A percentile compares a stretch with the other conserved stretches of the same genome.
Conservation (phyloP, 35 echinoderm and acorn worm genomes). For the Amphiura filiformis region DNA sequence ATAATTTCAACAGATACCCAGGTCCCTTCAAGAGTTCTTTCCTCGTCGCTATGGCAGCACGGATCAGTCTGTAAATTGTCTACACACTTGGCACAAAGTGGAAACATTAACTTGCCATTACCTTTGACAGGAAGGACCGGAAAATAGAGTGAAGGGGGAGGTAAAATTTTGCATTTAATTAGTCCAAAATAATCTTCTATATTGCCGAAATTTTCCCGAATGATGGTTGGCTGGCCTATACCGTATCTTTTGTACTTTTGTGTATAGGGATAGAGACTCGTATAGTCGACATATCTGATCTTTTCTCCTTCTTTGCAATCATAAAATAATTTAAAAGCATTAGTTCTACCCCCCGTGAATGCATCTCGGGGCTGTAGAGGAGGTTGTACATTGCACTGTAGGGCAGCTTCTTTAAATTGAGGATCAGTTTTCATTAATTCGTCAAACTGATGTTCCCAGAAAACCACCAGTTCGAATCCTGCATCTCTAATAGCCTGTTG, state of each 20-base stretch:
- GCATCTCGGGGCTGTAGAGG: slow-evolving; percentile 45
- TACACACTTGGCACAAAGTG: slow-evolving; percentile 54
- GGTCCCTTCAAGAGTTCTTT: slow-evolving; percentile 47
- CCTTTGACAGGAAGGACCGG: slow-evolving; percentile 48
- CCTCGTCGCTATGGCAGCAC: slow-evolving; percentile 36
- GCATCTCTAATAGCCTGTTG: background rate
- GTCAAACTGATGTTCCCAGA: background rate
- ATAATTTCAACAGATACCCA: slow-evolving; percentile 51
- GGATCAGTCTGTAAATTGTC: slow-evolving; percentile 1
- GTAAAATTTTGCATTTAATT: slow-evolving; percentile 36
- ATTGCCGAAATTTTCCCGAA: slow-evolving; percentile 30
- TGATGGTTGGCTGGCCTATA: slow-evolving; percentile 46
- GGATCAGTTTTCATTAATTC: background rate
- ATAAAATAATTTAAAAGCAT: slow-evolving; percentile 59
- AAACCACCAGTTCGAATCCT: background rate
- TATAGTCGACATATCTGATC: slow-evolving; percentile 56
- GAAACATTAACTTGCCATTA: slow-evolving; percentile 66
- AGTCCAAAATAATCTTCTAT: slow-evolving; percentile 19
- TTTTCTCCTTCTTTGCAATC: slow-evolving; percentile 9
- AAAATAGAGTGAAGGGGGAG: slow-evolving; percentile 14
- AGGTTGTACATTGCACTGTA: background rate
- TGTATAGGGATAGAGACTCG: slow-evolving; percentile 16
- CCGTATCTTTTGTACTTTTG: slow-evolving; percentile 43
- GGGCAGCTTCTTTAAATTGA: background rate
- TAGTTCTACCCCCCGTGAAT: slow-evolving; percentile 73